These are phyloP conservation scores for Trichogramma evanescens DNA, from an alignment of 2,888 invertebrate species.

Conservation along the genomic window DNA sequence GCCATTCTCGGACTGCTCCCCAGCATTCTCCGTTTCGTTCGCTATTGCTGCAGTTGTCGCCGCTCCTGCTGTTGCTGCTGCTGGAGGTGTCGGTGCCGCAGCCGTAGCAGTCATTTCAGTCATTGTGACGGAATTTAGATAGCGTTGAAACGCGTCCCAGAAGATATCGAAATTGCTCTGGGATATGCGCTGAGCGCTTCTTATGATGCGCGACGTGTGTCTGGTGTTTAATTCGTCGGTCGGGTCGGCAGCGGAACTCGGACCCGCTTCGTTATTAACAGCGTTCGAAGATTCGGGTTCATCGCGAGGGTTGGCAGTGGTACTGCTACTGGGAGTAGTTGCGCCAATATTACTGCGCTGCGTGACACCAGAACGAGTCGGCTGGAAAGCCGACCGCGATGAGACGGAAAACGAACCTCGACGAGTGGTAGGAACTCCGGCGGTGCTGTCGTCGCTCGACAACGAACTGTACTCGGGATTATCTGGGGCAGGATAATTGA, in stretches of 20 bases:
- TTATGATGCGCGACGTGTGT: not conserved
- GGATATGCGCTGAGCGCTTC: constrained; percentile 1
- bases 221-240: not conserved
- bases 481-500: constrained; percentile 3
- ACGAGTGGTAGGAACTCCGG: constrained; percentile 18
- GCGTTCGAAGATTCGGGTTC: not conserved
- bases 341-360: not conserved
- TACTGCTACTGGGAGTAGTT: not conserved
- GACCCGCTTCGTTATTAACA: not conserved
- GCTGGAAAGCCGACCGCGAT: constrained; percentile 42
- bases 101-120: not conserved
- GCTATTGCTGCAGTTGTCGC: no score
- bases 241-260: not conserved
- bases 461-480: constrained; percentile 29
- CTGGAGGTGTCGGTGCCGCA: no score
- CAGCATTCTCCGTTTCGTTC: constrained; percentile 24
- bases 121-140: not conserved
- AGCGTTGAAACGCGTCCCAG: constrained; percentile 8
- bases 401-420: constrained; percentile 34
- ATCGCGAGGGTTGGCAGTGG: not conserved
- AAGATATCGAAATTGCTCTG: constrained; percentile 9
- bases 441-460: constrained; percentile 31
- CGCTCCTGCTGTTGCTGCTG: not conserved
- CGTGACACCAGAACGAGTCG: constrained; percentile 28
- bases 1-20: constrained; percentile 39